A percentile compares a stretch with the other conserved stretches of the same genome.
Conservation (phyloP, 2,888 invertebrate genomes). For the Acanthococcus lagerstroemiae region DNA sequence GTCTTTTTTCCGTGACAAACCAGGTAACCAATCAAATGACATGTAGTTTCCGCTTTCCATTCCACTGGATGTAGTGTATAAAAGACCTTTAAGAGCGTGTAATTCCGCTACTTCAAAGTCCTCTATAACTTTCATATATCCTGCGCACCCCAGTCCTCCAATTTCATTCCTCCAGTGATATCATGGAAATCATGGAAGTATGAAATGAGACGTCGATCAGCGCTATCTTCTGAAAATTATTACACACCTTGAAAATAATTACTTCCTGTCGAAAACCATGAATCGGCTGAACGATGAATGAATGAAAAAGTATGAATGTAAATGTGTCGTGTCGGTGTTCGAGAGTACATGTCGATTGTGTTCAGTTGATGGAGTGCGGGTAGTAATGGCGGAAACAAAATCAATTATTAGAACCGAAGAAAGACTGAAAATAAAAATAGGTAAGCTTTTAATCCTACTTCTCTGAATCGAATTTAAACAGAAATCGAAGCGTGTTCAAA, state of each 20-base stretch:
- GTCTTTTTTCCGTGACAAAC: too few relatives aligned
- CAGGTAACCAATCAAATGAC: too few relatives aligned
- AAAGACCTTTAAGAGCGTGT: too few relatives aligned
- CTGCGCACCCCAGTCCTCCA: too few relatives aligned
- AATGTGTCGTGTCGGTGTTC: slow-evolving; percentile 26
- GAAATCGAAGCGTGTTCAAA: too few relatives aligned
- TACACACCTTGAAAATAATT: slow-evolving; percentile 20
- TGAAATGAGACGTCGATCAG: neutral
- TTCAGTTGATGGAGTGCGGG: slow-evolving; percentile 5
- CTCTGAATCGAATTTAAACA: too few relatives aligned
- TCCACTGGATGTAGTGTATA: too few relatives aligned
- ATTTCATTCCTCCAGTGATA: neutral
- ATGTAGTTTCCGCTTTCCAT: too few relatives aligned
- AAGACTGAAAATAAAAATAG: slow-evolving; percentile 88
- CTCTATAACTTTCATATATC: too few relatives aligned
- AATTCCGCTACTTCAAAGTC: too few relatives aligned
- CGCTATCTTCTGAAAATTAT: neutral
- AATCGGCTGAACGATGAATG: slow-evolving; percentile 21
- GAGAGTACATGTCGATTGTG: slow-evolving; percentile 19
- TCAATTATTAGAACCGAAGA: slow-evolving; percentile 85
- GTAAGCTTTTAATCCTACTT: too few relatives aligned
- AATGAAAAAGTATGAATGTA: slow-evolving; percentile 25
- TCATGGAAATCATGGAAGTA: neutral
- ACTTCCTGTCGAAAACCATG: slow-evolving; percentile 25
- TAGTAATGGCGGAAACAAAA: slow-evolving; percentile 42